These are phyloP conservation scores for Andrena hattorfiana DNA, from an alignment of 2,888 invertebrate genomes.

Conservation along the genomic window DNA sequence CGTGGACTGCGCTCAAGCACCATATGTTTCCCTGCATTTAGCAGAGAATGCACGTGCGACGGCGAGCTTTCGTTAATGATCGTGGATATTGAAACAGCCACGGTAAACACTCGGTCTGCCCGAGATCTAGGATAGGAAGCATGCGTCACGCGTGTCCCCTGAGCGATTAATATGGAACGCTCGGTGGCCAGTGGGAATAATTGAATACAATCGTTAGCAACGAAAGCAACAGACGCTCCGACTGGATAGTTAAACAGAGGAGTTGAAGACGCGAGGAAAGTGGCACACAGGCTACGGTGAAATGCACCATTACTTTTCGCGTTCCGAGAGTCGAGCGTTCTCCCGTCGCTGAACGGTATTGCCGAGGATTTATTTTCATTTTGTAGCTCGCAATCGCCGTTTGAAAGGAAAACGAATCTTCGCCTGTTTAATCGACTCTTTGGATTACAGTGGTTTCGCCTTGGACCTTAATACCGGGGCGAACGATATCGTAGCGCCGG, in stretches of 20 bases:
- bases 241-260: conserved; percentile 1
- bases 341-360: background rate
- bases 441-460: too few relatives aligned
- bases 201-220: conserved; percentile 37
- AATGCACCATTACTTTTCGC: conserved; percentile 1
- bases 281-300: conserved; percentile 10
- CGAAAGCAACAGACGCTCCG: conserved; percentile 27
- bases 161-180: background rate
- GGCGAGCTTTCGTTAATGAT: background rate
- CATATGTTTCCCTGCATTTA: conserved; percentile 60
- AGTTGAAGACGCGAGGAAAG: background rate
- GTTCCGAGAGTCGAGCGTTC: background rate
- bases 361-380: background rate
- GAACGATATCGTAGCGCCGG: background rate
- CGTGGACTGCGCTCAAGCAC: conserved; percentile 42
- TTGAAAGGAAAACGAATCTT: background rate
- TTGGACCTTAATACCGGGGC: too few relatives aligned
- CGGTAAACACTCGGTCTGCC: conserved; percentile 2
- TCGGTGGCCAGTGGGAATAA: background rate
- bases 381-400: background rate
- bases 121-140: background rate
- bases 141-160: background rate
- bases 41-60: conserved; percentile 8
- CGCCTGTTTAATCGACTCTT: too few relatives aligned
- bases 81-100: background rate